These are phyloP conservation scores for Oscheius onirici DNA, from an alignment of 2,888 invertebrate species.

Conservation along the genomic window DNA sequence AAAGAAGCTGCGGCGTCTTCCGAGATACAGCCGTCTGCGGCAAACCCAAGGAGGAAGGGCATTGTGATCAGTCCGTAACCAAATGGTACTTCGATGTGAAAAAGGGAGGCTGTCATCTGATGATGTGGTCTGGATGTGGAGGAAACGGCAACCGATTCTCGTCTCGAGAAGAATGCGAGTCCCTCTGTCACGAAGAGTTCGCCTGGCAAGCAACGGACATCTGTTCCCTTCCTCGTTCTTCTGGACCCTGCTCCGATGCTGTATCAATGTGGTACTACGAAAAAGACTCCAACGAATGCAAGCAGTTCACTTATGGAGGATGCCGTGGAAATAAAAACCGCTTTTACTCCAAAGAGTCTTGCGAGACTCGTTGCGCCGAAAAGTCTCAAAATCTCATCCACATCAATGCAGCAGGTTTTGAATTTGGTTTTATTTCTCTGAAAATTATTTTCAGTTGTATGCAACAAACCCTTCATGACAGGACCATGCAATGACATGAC, in stretches of 20 bases:
- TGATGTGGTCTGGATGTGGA: constrained; percentile 69
- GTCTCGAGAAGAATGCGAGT: constrained; percentile 63
- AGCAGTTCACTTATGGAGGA: constrained; percentile 68
- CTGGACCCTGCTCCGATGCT: constrained; percentile 68
- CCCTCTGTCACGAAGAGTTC: constrained; percentile 54
- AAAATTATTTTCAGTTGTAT: constrained; percentile 39
- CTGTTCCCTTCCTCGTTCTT: constrained; percentile 36
- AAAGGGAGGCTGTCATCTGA: constrained; percentile 55
- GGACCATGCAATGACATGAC: constrained; percentile 55
- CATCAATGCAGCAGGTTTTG: constrained; percentile 36
- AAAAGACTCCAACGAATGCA: constrained; percentile 41
- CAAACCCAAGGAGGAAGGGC: constrained; percentile 41
- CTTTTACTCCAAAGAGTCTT: constrained; percentile 37
- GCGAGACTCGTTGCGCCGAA: constrained; percentile 40
- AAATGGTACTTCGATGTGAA: constrained; percentile 63
- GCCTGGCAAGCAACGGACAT: constrained; percentile 31
- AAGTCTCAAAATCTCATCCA: constrained; percentile 33
- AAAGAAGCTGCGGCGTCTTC: constrained; percentile 66
- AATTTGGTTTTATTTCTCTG: neutral
- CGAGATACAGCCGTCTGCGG: constrained; percentile 59
- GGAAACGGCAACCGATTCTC: constrained; percentile 69
- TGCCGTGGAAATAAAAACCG: constrained; percentile 66
- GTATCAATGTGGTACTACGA: constrained; percentile 68
- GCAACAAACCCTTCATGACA: constrained; percentile 54
- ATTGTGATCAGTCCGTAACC: constrained; percentile 50